phyloP scores from a whole-genome alignment of 2,888 invertebrate species.

The Agrotis puta region DNA sequence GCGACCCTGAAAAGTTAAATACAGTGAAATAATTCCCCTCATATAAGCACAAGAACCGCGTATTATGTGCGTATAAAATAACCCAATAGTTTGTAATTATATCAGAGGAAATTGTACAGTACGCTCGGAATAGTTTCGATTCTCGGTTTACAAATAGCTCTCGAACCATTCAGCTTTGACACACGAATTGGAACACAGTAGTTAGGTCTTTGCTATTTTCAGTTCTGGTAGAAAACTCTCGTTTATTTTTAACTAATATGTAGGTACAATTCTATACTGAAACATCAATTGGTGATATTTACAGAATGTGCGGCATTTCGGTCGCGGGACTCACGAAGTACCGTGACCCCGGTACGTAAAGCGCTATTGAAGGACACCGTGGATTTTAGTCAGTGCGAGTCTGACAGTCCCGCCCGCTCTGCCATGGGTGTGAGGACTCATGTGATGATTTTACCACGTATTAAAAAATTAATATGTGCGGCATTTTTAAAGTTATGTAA shows the following conservation, averaged over 20 bases:
- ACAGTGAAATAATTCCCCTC: slow-evolving; percentile 16
- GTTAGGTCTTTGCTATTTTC: slow-evolving; percentile 18
- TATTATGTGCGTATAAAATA: slow-evolving; percentile 23
- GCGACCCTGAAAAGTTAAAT: slow-evolving; percentile 22
- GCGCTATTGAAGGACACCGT: no score
- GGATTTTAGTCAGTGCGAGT: no score
- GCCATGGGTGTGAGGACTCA: no score
- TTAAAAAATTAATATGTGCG: no score
- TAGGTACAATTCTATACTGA: neutral
- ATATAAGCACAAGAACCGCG: slow-evolving; percentile 17
- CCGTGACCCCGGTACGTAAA: no score
- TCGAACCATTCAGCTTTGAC: slow-evolving; percentile 29
- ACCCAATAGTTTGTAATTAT: slow-evolving; percentile 40
- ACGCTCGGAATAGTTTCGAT: slow-evolving; percentile 27
- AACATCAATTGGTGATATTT: neutral
- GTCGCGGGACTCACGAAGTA: no score
- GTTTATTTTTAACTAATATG: neutral
- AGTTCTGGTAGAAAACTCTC: neutral
- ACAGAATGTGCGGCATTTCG: neutral
- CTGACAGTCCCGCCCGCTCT: no score
- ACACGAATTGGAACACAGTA: slow-evolving; percentile 16
- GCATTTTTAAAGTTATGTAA: neutral
- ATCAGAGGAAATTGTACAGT: slow-evolving; percentile 33
- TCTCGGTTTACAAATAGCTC: slow-evolving; percentile 34
- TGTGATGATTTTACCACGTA: no score